Evolutionary conservation across 2,113 vertebrate species (phyloP), one percentile per base, ranked within the genome.

Genomic region (Oryzias melastigma): DNA sequence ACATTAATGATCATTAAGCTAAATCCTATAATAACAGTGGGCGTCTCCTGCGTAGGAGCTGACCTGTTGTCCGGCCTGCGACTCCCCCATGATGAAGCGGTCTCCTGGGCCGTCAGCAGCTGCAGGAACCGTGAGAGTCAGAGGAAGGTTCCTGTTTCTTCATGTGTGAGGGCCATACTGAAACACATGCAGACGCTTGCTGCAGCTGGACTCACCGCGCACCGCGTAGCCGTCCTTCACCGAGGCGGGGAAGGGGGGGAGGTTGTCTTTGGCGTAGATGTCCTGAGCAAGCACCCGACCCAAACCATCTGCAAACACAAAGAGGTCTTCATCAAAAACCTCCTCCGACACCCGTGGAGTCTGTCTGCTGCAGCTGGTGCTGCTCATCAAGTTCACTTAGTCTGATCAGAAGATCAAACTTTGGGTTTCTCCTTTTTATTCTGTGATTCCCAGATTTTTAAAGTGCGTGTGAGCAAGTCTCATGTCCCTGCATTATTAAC

Each of bases 161-260:
- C 43, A 4, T 16, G 14, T 16, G 43, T 17, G 43, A 46, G n/a
- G n/a, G n/a, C 44, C 5, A 45, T n/a, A 5, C 16, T 18, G n/a
- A n/a, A 46, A 50, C 17, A 1, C 15, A 20, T 5, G 16, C 43
- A 62, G 43, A 47, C 0, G 25, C 29, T 52, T 18, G 15, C 6
- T 13, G 20, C 14, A 2, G 1, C 17, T 13, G 20, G 15, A 15
- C 82, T 94, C 88, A 99, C 97, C 97, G 94, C 97, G 92, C 72
- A 99, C 97, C 83, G 97, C 97, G 0, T 99, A 99, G 67, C 97
- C 97, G 1, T 99, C 97, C 91, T 99, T 99, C 70, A 99, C 95
- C 14, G 97, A 99, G 61, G 97, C 97, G 53, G 97, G 97, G 68
- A 99, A 99, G 2, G 97, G 96, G 65, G 97, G 97, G 70, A 99